Percentiles rank a stretch among this genome's conserved stretches.
These are phyloP conservation scores for Heteractis magnifica DNA, from an alignment of 92 coral and sea anemone genomes.

Conservation along the genomic window DNA sequence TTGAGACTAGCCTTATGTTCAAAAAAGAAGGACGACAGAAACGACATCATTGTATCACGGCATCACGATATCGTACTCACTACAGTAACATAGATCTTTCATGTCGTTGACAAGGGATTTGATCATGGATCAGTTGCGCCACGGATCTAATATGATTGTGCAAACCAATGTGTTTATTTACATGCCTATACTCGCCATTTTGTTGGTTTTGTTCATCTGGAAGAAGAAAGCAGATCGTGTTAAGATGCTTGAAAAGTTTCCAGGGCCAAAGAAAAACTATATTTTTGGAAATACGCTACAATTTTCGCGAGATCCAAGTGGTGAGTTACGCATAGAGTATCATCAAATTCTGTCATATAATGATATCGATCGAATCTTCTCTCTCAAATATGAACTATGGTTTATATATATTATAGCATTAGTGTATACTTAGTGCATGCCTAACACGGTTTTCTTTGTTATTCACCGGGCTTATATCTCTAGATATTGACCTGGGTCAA, in stretches of 20 bases:
- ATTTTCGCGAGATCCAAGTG: conserved; percentile 44
- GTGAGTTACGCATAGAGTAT: conserved; percentile 7
- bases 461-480: too few relatives aligned
- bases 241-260: conserved; percentile 37
- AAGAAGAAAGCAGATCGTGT: neutral
- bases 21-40: too few relatives aligned
- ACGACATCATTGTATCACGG: too few relatives aligned
- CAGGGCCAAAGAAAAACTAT: conserved; percentile 48
- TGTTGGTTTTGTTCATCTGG: conserved; percentile 8
- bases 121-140: neutral
- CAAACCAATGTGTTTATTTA: neutral
- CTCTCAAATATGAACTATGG: too few relatives aligned
- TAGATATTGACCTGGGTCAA: too few relatives aligned
- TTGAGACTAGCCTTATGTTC: too few relatives aligned
- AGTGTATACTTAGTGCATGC: too few relatives aligned
- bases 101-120: neutral
- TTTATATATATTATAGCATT: too few relatives aligned
- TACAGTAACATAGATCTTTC: neutral
- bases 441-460: too few relatives aligned
- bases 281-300: conserved; percentile 60
- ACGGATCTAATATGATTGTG: neutral
- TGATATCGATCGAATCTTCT: too few relatives aligned
- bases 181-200: conserved; percentile 1
- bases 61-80: neutral
- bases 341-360: too few relatives aligned